Conservation (phyloP, 2,113 vertebrate genomes). For the Athene noctua region DNA sequence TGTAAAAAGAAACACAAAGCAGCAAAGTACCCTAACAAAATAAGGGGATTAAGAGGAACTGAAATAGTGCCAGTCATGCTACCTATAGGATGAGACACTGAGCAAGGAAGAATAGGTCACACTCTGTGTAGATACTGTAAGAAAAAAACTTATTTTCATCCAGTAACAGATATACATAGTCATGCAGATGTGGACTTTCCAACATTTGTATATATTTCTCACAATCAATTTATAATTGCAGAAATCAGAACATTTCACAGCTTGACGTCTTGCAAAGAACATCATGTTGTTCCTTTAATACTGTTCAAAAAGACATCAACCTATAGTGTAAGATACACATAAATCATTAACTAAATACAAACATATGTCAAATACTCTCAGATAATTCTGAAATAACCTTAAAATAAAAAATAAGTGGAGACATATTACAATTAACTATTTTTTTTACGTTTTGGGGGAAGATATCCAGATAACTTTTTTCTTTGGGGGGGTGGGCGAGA, state of each 20-base stretch:
- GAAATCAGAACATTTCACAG: background rate
- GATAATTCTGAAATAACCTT: background rate
- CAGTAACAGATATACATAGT: background rate
- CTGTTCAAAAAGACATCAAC: background rate
- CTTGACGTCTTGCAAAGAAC: background rate
- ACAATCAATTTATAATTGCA: background rate
- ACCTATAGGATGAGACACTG: background rate
- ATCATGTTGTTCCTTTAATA: background rate
- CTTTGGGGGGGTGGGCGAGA: accelerated
- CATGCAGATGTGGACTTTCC: background rate
- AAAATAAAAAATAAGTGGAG: background rate
- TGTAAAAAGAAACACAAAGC: background rate
- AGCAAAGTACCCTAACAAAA: background rate
- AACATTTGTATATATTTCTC: background rate
- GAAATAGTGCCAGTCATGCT: background rate
- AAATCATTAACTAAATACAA: background rate
- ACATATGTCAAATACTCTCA: background rate
- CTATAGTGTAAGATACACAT: background rate
- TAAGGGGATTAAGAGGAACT: background rate
- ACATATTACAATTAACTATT: background rate
- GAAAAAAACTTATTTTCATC: background rate
- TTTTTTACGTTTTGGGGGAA: background rate
- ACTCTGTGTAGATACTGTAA: background rate
- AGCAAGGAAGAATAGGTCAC: background rate
- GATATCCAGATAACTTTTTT: background rate